Evolutionary conservation across 2,888 invertebrate species (phyloP), one percentile per base, ranked within the genome.

Genomic region (Ceraclea dissimilis): DNA sequence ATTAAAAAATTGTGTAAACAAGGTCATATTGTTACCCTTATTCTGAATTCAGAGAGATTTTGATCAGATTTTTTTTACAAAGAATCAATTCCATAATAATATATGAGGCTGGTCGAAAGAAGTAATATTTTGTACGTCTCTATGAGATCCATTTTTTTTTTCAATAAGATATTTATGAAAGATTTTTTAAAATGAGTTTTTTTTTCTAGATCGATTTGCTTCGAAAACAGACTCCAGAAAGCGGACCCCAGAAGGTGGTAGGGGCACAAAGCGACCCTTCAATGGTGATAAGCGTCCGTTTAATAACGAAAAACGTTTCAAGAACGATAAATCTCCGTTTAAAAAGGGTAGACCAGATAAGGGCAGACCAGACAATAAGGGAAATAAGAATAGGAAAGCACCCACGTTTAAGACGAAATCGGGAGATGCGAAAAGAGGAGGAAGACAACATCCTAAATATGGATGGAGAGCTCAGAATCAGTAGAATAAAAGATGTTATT

Each of bases 381-480:
- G 55, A 10, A 34, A 49, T 11, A 49, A 52, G 19, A 43, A 60
- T 2, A 64, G 65, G 39, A 8, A 6, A 11, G n/a, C n/a, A n/a
- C n/a, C n/a, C n/a, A n/a, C n/a, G n/a, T n/a, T n/a, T n/a, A n/a
- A n/a, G n/a, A n/a, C n/a, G n/a, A n/a, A n/a, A n/a, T 65, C 54
- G 22, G 65, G 64, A 19, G 63, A 63, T 10, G 63, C 62, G 21
- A 62, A 59, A 13, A 62, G 60, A 48, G 61, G 49, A 43, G 60
- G 62, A 11, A 57, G 62, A 50, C 61, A 44, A 33, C 52, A 62
- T 56, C 62, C 62, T n/a, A 62, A 60, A 49, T 62, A 62, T 51
- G 63, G 61, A 20, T 61, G 60, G 63, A 58, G 49, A 47, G 60
- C 61, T 8, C 60, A 61, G 47, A 56, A 17, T 66, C 49, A 71